Evolutionary conservation across 92 coral and sea anemone species (phyloP).

Genomic region (Zoanthus sansibaricus): DNA sequence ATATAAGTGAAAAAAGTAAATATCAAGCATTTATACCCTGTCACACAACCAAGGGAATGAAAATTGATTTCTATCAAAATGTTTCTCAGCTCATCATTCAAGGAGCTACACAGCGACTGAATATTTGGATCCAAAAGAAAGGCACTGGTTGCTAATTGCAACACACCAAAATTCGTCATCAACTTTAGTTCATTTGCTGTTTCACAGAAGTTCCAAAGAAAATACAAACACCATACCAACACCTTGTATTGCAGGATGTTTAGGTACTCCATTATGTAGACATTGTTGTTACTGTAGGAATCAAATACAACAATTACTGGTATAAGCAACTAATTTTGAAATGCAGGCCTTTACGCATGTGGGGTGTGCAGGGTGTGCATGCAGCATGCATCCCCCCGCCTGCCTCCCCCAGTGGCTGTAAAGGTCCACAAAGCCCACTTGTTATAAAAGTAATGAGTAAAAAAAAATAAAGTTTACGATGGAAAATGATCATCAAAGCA

Average conservation of each 20-base stretch:
- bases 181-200: conserved; percentile 71
- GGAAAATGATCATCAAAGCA: no score
- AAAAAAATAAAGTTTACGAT: no score
- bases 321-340: no score
- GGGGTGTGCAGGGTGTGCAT: no score
- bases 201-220: conserved; percentile 84
- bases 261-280: not conserved
- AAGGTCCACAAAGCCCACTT: no score
- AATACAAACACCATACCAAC: conserved; percentile 62
- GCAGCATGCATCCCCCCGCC: no score
- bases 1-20: not conserved
- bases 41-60: conserved; percentile 77
- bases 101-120: not conserved
- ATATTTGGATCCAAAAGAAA: conserved; percentile 58
- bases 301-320: no score
- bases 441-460: no score
- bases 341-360: no score
- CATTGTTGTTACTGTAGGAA: not conserved
- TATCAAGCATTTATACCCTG: conserved; percentile 49
- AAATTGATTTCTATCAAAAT: conserved; percentile 57
- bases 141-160: conserved; percentile 59
- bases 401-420: no score
- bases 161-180: conserved; percentile 63
- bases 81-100: conserved; percentile 24
- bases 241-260: conserved; percentile 50